Conservation (phyloP, 2,797 vertebrate species). For the Ispidina picta region DNA sequence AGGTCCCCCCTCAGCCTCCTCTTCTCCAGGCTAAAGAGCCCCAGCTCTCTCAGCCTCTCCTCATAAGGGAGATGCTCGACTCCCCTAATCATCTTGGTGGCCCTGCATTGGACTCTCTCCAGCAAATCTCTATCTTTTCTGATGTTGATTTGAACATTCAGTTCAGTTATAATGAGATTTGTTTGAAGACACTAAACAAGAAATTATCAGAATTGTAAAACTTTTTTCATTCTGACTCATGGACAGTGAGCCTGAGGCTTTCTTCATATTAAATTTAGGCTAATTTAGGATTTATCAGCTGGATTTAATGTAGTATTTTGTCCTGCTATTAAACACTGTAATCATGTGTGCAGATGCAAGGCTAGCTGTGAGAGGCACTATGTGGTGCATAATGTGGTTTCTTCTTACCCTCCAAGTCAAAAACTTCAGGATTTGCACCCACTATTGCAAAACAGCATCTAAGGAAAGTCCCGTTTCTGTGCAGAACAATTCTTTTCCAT, state of each 20-base stretch:
- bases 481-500: background rate
- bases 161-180: background rate
- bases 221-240: background rate
- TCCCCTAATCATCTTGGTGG: too few species aligned
- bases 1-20: too few species aligned
- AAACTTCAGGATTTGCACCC: background rate
- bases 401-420: background rate
- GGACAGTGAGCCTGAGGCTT: background rate
- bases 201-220: background rate
- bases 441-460: background rate
- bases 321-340: background rate
- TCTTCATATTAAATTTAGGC: background rate
- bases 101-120: too few species aligned
- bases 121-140: too few species aligned
- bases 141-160: background rate
- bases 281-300: background rate
- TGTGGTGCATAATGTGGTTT: background rate
- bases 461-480: background rate
- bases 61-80: too few species aligned
- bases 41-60: too few species aligned
- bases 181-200: background rate
- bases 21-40: too few species aligned
- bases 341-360: background rate
- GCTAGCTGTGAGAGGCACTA: background rate
- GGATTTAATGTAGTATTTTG: background rate